Evolutionary conservation across 1,140 invertebrate species (phyloP).

Genomic region (Cherax quadricarinatus): DNA sequence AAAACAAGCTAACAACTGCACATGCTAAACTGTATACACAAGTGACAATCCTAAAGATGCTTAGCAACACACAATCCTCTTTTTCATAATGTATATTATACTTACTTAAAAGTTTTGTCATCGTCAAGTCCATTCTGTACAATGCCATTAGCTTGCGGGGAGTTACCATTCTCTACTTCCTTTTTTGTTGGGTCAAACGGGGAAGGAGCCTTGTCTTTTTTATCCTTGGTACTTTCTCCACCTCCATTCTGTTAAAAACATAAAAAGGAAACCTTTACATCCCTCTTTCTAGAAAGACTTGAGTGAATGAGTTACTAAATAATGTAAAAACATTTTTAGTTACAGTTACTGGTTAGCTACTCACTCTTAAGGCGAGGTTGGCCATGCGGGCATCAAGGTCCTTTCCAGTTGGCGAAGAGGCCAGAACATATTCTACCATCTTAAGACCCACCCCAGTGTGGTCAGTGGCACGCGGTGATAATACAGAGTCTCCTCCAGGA

Average conservation of each 20-base stretch:
- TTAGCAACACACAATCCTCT: no score
- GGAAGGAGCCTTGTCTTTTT: conserved; percentile 81
- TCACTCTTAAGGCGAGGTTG: conserved; percentile 71
- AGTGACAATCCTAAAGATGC: no score
- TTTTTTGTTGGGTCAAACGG: conserved; percentile 82
- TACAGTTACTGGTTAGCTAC: neutral
- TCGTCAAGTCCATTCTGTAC: conserved; percentile 94
- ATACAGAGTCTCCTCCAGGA: conserved; percentile 51
- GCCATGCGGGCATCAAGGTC: conserved; percentile 84
- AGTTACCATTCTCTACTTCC: conserved; percentile 78
- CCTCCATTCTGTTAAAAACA: conserved; percentile 75
- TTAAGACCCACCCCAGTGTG: conserved; percentile 93
- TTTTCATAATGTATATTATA: conserved; percentile 74
- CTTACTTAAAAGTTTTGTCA: conserved; percentile 94
- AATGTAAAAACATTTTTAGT: neutral
- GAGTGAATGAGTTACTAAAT: neutral
- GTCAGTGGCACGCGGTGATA: conserved; percentile 77
- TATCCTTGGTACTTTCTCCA: conserved; percentile 81
- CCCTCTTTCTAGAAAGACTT: neutral
- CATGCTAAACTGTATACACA: no score
- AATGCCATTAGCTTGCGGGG: conserved; percentile 83
- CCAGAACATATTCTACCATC: conserved; percentile 98
- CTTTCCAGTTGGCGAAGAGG: conserved; percentile 89
- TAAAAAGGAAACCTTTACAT: neutral
- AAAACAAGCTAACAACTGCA: no score